Conservation (phyloP, 2,888 invertebrate genomes). For the Sarcophaga rosellei region DNA sequence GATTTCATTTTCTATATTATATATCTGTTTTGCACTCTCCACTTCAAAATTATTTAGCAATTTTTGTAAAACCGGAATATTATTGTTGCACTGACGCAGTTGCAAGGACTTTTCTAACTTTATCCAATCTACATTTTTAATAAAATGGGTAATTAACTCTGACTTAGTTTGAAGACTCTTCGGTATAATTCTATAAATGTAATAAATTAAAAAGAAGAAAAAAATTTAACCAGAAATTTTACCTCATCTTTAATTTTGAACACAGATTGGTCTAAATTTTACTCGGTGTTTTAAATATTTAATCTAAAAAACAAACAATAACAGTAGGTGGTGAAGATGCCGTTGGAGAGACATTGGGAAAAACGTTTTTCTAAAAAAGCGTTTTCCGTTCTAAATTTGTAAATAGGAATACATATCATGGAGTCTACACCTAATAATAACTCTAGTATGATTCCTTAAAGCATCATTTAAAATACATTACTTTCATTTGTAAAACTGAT, state of each 20-base stretch:
- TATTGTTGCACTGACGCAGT: slow-evolving; percentile 74
- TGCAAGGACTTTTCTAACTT: slow-evolving; percentile 74
- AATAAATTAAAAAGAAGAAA: neutral
- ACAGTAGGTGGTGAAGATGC: too few species aligned
- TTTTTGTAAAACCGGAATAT: slow-evolving; percentile 73
- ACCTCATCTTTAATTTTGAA: neutral
- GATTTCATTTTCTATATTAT: slow-evolving; percentile 82
- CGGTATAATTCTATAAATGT: neutral
- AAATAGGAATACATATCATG: too few species aligned
- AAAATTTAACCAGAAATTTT: neutral
- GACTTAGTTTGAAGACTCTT: neutral
- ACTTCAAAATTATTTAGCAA: slow-evolving; percentile 69
- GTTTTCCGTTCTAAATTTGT: too few species aligned
- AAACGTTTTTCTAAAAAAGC: too few species aligned
- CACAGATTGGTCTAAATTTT: too few species aligned
- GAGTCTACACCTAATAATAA: too few species aligned
- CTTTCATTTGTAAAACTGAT: too few species aligned
- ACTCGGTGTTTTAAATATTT: too few species aligned
- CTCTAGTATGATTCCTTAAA: too few species aligned
- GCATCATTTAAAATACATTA: too few species aligned
- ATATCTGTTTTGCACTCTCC: slow-evolving; percentile 12
- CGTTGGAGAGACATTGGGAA: too few species aligned
- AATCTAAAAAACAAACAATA: too few species aligned
- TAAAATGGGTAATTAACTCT: slow-evolving; percentile 42
- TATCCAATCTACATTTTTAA: slow-evolving; percentile 70